Conservation (phyloP, 2,888 invertebrate species). For the Polylopha cassiicola region DNA sequence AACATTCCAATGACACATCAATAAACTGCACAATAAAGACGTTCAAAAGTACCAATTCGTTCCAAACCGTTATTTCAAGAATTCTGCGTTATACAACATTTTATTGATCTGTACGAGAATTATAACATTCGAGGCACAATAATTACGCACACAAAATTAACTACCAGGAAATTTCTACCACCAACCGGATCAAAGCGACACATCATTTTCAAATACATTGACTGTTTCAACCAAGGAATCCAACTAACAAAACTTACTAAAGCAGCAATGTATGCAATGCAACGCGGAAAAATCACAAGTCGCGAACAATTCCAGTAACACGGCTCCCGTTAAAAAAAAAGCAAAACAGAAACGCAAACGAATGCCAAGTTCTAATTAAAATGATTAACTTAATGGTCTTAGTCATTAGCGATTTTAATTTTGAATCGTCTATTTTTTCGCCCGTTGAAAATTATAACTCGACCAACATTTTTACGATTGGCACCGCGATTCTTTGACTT, state of each 20-base stretch:
- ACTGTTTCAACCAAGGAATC: conserved; percentile 7
- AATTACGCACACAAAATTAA: conserved; percentile 19
- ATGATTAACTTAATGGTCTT: conserved; percentile 77
- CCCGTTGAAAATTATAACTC: conserved; percentile 57
- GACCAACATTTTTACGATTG: conserved; percentile 53
- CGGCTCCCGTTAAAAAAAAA: conserved; percentile 17
- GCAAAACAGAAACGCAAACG: conserved; percentile 48
- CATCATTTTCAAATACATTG: conserved; percentile 1
- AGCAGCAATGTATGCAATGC: conserved; percentile 22
- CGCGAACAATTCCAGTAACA: conserved; percentile 1
- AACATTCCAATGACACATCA: no score
- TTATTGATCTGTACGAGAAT: conserved; percentile 14
- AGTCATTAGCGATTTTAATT: conserved; percentile 78
- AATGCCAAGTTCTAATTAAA: conserved; percentile 74
- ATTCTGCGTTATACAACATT: not conserved
- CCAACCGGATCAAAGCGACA: not conserved
- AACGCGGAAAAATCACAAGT: conserved; percentile 17
- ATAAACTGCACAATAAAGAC: not conserved
- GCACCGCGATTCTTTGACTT: conserved; percentile 44
- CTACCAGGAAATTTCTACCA: conserved; percentile 2
- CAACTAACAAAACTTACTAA: conserved; percentile 11
- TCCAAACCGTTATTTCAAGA: conserved; percentile 4
- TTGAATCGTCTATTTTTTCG: conserved; percentile 60
- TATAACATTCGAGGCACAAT: conserved; percentile 16
- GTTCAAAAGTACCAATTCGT: conserved; percentile 8